Evolutionary conservation across 2,113 vertebrate genomes (phyloP), one percentile per base, ranked within the genome.

Genomic region (Corydoras sp.): DNA sequence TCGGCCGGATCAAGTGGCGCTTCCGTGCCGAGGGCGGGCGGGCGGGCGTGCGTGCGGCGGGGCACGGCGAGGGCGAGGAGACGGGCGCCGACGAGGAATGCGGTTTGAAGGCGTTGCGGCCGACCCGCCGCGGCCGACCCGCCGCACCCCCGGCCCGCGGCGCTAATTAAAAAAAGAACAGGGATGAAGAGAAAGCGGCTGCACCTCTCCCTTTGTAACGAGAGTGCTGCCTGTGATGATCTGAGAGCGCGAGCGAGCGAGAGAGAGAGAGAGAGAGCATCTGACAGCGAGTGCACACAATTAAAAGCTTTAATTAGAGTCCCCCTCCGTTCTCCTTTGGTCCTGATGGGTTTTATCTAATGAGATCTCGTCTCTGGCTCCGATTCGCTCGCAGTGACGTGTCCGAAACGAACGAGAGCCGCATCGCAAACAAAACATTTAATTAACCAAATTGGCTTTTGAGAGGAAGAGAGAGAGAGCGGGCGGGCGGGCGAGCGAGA

Each of bases 361-460:
- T 98, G 95, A 96, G 95, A 97, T 97, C 95, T 96, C 93, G 91
- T 96, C 93, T 88, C 93, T 94, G 94, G 93, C 95, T 98, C 94
- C 92, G 92, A 94, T 96, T 93, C 91, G 90, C 93, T 93, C 88
- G 82, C 91, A 94, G 91, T 98, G 95, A 95, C 93, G 93, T 95
- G 95, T 97, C 94, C 93, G 91, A 95, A 97, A 95, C 96, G 95
- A 97, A 98, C 96, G 94, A 94, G 94, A 93, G 92, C 93, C 90
- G 91, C 94, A 95, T 93, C 83, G 93, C 94, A 98, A 98, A 99
- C 94, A 98, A 99, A 98, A 99, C 95, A 99, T 98, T 98, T 99
- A 98, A 99, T 99, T 98, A 99, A 97, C 93, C 94, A 96, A 98
- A 99, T 97, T 98, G 95, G 95, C 94, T 95, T 96, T 93, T 92